phyloP scores from a whole-genome alignment of 1,140 invertebrate genomes.

The Chlorops oryzae region DNA sequence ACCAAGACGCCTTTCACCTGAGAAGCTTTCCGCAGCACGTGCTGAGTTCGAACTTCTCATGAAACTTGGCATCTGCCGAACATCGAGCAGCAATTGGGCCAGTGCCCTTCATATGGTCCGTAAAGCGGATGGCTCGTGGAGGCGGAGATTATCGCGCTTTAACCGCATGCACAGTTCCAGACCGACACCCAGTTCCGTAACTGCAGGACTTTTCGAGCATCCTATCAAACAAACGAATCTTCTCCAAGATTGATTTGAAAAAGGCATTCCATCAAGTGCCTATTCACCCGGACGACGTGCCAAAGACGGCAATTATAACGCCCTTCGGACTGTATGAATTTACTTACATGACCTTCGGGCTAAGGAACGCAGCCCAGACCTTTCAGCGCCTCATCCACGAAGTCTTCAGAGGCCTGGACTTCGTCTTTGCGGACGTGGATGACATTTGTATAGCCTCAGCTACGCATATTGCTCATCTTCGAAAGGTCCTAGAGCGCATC shows the following conservation, averaged over 20 bases:
- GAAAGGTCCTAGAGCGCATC: slow-evolving; percentile 18
- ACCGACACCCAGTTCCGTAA: background rate
- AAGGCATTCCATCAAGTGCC: slow-evolving; percentile 50
- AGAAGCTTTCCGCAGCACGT: slow-evolving; percentile 26
- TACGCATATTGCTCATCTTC: slow-evolving; percentile 28
- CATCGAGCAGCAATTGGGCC: slow-evolving; percentile 46
- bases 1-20: slow-evolving; percentile 35
- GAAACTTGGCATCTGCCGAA: slow-evolving; percentile 32
- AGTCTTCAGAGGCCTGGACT: background rate
- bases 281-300: slow-evolving; percentile 25
- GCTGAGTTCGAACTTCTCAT: slow-evolving; percentile 18
- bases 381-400: background rate
- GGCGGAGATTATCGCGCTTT: slow-evolving; percentile 48
- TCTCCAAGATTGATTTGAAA: slow-evolving; percentile 47
- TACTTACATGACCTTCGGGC: slow-evolving; percentile 33
- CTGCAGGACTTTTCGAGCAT: slow-evolving; percentile 1
- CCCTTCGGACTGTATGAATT: slow-evolving; percentile 47
- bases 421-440: too few species aligned
- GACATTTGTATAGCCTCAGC: slow-evolving; percentile 32
- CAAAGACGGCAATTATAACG: slow-evolving; percentile 42
- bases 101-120: slow-evolving; percentile 47
- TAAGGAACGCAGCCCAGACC: slow-evolving; percentile 29
- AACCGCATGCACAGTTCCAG: slow-evolving; percentile 33
- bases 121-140: slow-evolving; percentile 30
- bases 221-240: slow-evolving; percentile 13